A percentile compares a stretch with the other conserved stretches of the same genome.
Evolutionary conservation across 2,797 vertebrate species (phyloP).

Genomic region (Takifugu ocellatus): DNA sequence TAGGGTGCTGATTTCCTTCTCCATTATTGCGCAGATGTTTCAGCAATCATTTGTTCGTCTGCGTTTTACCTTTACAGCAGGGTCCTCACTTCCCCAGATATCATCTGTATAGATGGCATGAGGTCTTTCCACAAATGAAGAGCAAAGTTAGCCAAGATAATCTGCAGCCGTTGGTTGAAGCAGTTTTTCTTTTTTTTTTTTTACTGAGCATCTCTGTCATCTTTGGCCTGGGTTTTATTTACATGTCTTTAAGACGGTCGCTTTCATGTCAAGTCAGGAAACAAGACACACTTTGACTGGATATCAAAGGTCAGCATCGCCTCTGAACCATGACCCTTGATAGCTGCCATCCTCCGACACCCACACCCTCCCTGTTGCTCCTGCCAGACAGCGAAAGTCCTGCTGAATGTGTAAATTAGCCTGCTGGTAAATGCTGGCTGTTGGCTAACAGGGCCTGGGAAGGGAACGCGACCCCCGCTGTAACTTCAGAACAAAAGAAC

Average conservation of each 20-base stretch:
- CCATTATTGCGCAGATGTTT: no score
- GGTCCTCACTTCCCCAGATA: no score
- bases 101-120: no score
- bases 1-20: no score
- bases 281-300: constrained; percentile 17
- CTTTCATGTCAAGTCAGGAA: constrained; percentile 20
- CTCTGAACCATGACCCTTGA: constrained; percentile 12
- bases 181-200: no score
- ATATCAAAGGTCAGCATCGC: constrained; percentile 1
- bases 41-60: no score
- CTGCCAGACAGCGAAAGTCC: constrained; percentile 45
- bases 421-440: constrained; percentile 49
- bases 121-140: not conserved
- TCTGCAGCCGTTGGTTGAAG: no score
- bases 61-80: no score
- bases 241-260: constrained; percentile 7
- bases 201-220: not conserved
- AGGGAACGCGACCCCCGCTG: constrained; percentile 53
- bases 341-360: constrained; percentile 13
- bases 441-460: constrained; percentile 45
- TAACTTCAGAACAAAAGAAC: constrained; percentile 59
- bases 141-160: no score
- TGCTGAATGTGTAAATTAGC: constrained; percentile 62
- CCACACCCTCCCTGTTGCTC: constrained; percentile 2
- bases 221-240: constrained; percentile 3